phyloP scores from a whole-genome alignment of 2,797 vertebrate species.

The Argya squamiceps region DNA sequence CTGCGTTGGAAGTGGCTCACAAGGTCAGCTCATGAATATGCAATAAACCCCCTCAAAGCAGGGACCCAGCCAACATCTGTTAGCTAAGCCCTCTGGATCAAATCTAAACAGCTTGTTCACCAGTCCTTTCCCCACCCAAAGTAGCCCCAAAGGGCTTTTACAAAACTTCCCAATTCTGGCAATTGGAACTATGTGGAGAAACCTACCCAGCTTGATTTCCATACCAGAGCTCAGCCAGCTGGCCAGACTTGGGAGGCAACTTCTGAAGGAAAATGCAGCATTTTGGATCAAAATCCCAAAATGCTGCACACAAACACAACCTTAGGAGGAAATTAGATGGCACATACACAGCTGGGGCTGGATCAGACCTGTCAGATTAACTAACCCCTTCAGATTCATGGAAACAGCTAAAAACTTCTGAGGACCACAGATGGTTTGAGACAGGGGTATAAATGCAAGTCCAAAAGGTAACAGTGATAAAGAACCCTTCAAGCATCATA shows the following conservation, averaged over 20 bases:
- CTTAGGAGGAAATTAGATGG: neutral
- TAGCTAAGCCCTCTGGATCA: neutral
- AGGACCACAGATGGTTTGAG: neutral
- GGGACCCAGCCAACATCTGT: constrained; percentile 17
- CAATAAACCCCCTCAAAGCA: neutral
- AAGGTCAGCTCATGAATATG: constrained; percentile 57
- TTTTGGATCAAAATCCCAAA: neutral
- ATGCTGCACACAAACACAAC: neutral
- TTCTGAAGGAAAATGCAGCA: neutral
- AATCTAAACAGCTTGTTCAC: neutral
- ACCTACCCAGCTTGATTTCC: neutral
- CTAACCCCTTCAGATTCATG: neutral
- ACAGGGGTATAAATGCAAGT: neutral
- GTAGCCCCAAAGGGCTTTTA: neutral
- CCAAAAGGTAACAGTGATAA: neutral
- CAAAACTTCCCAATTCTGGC: neutral
- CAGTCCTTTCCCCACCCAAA: neutral
- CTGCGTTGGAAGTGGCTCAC: neutral
- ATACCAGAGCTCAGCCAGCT: neutral
- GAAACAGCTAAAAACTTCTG: neutral
- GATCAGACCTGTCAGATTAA: neutral
- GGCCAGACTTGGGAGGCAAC: neutral
- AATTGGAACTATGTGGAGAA: neutral
- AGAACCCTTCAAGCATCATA: neutral
- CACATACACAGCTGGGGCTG: neutral